A percentile compares a stretch with the other conserved stretches of the same genome.
phyloP scores from a whole-genome alignment of 2,797 vertebrate species.

The Margarornis squamiger region DNA sequence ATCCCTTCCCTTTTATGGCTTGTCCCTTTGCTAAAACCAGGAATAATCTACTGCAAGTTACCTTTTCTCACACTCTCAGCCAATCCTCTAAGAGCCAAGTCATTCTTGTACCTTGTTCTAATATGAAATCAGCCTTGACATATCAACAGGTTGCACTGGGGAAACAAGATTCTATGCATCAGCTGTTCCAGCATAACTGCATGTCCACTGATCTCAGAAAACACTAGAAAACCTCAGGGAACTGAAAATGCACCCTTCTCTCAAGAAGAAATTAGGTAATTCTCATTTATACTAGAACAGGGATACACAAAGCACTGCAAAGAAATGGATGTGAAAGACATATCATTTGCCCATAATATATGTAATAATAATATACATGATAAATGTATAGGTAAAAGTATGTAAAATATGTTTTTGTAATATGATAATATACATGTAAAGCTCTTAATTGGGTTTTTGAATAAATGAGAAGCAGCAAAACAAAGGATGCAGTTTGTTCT shows the following conservation, averaged over 20 bases:
- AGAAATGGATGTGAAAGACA: background rate
- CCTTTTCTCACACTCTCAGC: background rate
- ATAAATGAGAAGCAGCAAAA: background rate
- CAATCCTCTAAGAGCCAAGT: background rate
- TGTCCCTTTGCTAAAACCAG: background rate
- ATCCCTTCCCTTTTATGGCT: background rate
- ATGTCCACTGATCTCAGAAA: background rate
- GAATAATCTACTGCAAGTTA: background rate
- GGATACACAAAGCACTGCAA: background rate
- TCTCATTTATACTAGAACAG: background rate
- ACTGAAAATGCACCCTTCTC: background rate
- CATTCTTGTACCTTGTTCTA: background rate
- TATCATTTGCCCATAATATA: background rate
- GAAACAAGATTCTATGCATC: background rate
- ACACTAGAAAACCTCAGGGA: background rate
- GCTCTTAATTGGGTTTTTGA: background rate
- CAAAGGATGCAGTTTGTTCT: background rate
- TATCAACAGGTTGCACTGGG: background rate
- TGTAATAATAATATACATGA: background rate
- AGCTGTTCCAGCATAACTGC: rapidly evolving
- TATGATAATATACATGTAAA: background rate
- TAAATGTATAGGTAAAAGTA: background rate
- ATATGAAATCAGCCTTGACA: background rate
- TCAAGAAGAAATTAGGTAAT: background rate
- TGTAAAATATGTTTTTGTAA: background rate